Conservation (phyloP, 2,113 vertebrate genomes). For the Salvelinus sp. region DNA sequence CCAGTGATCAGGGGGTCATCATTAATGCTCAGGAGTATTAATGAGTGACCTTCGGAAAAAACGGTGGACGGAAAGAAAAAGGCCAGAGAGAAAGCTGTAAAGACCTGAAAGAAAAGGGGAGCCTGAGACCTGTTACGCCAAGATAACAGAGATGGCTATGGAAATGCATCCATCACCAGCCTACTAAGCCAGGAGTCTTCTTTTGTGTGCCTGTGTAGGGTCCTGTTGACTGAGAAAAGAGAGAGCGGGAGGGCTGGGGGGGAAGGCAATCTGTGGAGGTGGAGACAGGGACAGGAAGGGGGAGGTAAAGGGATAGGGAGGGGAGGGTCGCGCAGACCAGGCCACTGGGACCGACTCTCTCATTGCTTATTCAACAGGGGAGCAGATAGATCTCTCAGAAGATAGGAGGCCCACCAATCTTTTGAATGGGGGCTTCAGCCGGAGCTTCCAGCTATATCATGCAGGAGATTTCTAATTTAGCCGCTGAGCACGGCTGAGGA, state of each 20-base stretch:
- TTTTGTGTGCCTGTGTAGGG: conserved; percentile 64
- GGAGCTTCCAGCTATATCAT: conserved; percentile 31
- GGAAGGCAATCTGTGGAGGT: conserved; percentile 50
- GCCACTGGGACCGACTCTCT: conserved; percentile 58
- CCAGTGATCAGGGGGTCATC: conserved; percentile 68
- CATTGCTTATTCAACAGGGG: conserved; percentile 78
- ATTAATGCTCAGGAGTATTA: conserved; percentile 74
- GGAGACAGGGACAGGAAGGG: conserved; percentile 42
- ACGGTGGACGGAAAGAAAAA: conserved; percentile 45
- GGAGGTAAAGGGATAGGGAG: conserved; percentile 25
- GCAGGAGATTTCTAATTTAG: conserved; percentile 68
- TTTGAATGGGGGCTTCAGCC: conserved; percentile 41
- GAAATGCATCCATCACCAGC: conserved; percentile 81
- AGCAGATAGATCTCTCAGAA: conserved; percentile 67
- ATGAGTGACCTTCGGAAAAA: conserved; percentile 79
- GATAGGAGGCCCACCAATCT: conserved; percentile 67
- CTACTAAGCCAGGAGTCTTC: conserved; percentile 70
- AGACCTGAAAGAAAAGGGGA: conserved; percentile 71
- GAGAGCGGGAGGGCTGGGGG: conserved; percentile 12
- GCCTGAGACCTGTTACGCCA: conserved; percentile 73
- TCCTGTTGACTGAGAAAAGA: conserved; percentile 10
- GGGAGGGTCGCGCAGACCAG: conserved; percentile 49
- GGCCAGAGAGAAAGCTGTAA: conserved; percentile 61
- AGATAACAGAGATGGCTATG: conserved; percentile 79
- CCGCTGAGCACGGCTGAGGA: conserved; percentile 30